phyloP scores from a whole-genome alignment of 2,888 invertebrate species.

The Beris chalybata region DNA sequence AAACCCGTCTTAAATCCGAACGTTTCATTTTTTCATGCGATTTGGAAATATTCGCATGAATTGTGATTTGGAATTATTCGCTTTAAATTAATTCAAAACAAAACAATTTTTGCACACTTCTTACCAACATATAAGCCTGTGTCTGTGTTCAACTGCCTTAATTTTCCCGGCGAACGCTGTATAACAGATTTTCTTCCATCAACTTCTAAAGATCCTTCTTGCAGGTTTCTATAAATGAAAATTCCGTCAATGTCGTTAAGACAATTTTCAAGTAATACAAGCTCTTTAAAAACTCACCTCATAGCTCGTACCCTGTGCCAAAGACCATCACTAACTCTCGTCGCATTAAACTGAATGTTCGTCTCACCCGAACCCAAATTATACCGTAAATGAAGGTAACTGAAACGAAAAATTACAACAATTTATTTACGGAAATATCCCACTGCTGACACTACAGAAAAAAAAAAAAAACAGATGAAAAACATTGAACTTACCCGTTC shows the following conservation, averaged over 20 bases:
- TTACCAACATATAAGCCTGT: conserved; percentile 88
- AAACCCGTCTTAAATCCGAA: no score
- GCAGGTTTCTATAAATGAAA: conserved; percentile 68
- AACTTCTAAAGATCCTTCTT: conserved; percentile 84
- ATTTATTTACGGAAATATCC: conserved; percentile 2
- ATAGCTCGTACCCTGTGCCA: conserved; percentile 77
- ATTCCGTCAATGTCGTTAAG: no score
- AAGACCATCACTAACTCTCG: conserved; percentile 84
- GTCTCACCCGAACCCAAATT: conserved; percentile 88
- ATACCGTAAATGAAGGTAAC: conserved; percentile 65
- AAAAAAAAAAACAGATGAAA: no score
- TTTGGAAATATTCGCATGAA: no score
- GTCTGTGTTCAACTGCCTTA: conserved; percentile 82
- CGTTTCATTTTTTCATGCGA: no score
- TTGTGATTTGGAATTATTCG: no score
- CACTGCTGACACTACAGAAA: not conserved
- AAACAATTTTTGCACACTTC: conserved; percentile 39
- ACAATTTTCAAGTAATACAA: not conserved
- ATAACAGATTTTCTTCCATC: conserved; percentile 82
- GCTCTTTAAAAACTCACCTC: conserved; percentile 59
- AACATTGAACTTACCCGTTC: conserved; percentile 59
- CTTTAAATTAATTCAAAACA: no score
- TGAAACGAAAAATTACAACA: conserved; percentile 34
- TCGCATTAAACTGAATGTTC: conserved; percentile 79
- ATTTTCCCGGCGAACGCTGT: conserved; percentile 80